A percentile compares a stretch with the other conserved stretches of the same genome.
phyloP scores from a whole-genome alignment of 2,113 vertebrate species.

The Grantiella picta region DNA sequence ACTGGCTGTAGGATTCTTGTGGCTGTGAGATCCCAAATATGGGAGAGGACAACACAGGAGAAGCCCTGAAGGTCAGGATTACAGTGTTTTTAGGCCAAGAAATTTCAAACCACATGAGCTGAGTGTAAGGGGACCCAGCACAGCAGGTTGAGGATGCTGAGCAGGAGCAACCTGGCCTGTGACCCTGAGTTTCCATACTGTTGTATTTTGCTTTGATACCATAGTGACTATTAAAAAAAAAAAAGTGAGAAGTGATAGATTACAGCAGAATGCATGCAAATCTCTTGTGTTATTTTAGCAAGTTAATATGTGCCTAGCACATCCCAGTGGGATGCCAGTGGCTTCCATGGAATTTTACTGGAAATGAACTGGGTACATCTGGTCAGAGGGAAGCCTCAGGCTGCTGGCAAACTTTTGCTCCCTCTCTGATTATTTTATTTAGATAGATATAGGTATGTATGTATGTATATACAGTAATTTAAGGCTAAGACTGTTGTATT shows the following conservation, averaged over 20 bases:
- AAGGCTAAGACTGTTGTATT: background rate
- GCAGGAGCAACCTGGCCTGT: background rate
- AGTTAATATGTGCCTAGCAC: slow-evolving; percentile 14
- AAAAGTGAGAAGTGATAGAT: background rate
- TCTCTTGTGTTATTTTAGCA: slow-evolving; percentile 17
- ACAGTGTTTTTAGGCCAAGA: background rate
- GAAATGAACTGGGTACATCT: slow-evolving; percentile 5
- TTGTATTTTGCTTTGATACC: background rate
- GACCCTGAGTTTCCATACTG: background rate
- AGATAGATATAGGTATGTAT: background rate
- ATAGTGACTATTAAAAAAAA: background rate
- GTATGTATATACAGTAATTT: background rate
- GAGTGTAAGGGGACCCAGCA: background rate
- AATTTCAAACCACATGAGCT: background rate
- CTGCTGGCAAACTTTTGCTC: slow-evolving; percentile 28
- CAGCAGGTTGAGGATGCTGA: background rate
- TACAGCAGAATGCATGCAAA: background rate
- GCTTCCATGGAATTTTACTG: slow-evolving; percentile 43
- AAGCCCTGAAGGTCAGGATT: background rate
- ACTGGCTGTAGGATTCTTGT: background rate
- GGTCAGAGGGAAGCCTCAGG: background rate
- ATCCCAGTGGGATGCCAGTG: slow-evolving; percentile 15
- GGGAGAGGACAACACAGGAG: background rate
- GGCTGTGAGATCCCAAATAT: background rate
- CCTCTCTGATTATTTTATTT: slow-evolving; percentile 26